A percentile compares a stretch with the other conserved stretches of the same genome.
phyloP scores from a whole-genome alignment of 2,797 vertebrate species.

The Eidolon dupreanum region DNA sequence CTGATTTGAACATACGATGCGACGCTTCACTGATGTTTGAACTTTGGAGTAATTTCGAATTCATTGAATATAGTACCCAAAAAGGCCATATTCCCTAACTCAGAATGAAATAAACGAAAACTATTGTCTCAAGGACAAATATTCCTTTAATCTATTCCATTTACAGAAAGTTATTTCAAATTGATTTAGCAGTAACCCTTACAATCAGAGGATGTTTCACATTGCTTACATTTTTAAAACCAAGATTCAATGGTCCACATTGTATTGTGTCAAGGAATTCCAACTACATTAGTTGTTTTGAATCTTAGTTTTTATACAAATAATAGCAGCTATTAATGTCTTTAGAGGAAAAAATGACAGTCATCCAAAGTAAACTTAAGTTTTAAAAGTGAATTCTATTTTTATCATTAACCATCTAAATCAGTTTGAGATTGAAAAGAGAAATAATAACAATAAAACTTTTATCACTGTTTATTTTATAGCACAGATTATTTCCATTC shows the following conservation, averaged over 20 bases:
- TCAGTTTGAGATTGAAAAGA: neutral
- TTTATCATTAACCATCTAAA: neutral
- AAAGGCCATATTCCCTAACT: conserved; percentile 78
- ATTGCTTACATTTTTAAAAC: conserved; percentile 68
- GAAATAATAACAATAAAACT: neutral
- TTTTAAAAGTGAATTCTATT: neutral
- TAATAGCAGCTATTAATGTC: neutral
- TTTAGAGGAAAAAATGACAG: neutral
- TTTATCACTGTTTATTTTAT: neutral
- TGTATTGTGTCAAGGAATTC: conserved; percentile 14
- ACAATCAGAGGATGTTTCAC: conserved; percentile 41
- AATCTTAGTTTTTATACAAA: conserved; percentile 35
- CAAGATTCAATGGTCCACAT: conserved; percentile 50
- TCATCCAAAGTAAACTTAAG: conserved; percentile 36
- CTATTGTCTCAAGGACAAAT: conserved; percentile 47
- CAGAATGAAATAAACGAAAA: conserved; percentile 76
- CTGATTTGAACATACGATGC: conserved; percentile 84
- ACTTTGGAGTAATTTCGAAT: conserved; percentile 86
- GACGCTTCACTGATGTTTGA: conserved; percentile 86
- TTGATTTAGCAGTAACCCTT: conserved; percentile 66
- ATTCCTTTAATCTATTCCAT: conserved; percentile 68
- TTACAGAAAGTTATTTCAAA: conserved; percentile 53
- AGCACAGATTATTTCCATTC: neutral
- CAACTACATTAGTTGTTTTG: neutral
- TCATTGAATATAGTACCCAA: conserved; percentile 81